These are phyloP conservation scores for Nemoura dubitans DNA, from an alignment of 2,888 invertebrate species.

Conservation along the genomic window DNA sequence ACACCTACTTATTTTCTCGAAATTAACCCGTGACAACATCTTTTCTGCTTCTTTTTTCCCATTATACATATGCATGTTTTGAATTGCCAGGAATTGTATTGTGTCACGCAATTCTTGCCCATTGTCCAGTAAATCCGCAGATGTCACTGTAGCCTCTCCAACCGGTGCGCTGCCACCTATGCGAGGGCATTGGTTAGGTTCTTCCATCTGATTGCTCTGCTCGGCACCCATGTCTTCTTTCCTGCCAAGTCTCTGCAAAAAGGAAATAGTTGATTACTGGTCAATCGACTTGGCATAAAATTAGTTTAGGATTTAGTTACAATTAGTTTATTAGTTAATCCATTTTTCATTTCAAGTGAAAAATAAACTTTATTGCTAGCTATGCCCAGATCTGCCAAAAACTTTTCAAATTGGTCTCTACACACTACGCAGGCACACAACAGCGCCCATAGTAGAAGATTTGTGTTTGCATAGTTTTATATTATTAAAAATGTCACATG, in stretches of 20 bases:
- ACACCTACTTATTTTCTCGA: background rate
- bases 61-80: conserved; percentile 47
- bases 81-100: conserved; percentile 48
- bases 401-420: no score
- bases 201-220: background rate
- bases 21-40: background rate
- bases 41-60: background rate
- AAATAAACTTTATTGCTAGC: no score
- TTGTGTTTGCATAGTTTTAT: no score
- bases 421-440: no score
- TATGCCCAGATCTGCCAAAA: no score
- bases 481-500: no score
- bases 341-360: no score
- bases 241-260: background rate
- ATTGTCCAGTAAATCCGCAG: background rate
- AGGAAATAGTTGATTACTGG: background rate
- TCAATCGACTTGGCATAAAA: no score
- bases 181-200: background rate
- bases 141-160: background rate
- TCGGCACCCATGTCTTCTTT: conserved; percentile 1
- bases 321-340: no score
- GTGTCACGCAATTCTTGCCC: conserved; percentile 46
- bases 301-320: no score
- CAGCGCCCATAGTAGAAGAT: no score
- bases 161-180: background rate